Conservation (phyloP, 1,140 invertebrate species). For the Cydia amplana region DNA sequence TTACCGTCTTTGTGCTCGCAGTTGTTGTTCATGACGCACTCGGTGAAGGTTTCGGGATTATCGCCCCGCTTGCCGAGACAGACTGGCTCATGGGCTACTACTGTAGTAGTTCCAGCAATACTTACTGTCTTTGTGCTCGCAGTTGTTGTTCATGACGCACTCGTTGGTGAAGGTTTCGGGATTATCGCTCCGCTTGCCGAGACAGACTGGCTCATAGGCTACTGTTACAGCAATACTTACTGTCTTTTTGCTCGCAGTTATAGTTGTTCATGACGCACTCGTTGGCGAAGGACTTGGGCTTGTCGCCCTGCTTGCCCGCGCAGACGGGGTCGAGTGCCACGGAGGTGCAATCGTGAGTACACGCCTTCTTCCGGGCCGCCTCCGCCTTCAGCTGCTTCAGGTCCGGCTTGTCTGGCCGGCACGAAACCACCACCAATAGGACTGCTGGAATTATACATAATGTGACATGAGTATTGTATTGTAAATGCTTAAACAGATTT, state of each 20-base stretch:
- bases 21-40: conserved; percentile 74
- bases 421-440: conserved; percentile 59
- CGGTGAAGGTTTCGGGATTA: no score
- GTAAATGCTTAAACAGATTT: neutral
- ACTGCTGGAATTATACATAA: conserved; percentile 49
- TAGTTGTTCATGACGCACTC: conserved; percentile 80
- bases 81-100: no score
- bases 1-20: conserved; percentile 80
- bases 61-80: no score
- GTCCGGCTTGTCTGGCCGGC: conserved; percentile 69
- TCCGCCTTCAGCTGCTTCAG: conserved; percentile 75
- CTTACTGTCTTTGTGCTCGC: no score
- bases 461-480: neutral
- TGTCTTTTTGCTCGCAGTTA: conserved; percentile 80
- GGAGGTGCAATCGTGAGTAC: conserved; percentile 71
- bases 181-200: neutral
- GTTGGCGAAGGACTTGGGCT: conserved; percentile 79
- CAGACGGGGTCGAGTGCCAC: conserved; percentile 77
- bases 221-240: conserved; percentile 61
- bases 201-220: neutral
- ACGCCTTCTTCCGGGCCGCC: conserved; percentile 74
- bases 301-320: conserved; percentile 77
- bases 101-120: no score
- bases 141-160: no score
- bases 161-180: no score